These are phyloP conservation scores for Trididemnum miniatum DNA, from an alignment of 23 tunicate species.

Conservation along the genomic window DNA sequence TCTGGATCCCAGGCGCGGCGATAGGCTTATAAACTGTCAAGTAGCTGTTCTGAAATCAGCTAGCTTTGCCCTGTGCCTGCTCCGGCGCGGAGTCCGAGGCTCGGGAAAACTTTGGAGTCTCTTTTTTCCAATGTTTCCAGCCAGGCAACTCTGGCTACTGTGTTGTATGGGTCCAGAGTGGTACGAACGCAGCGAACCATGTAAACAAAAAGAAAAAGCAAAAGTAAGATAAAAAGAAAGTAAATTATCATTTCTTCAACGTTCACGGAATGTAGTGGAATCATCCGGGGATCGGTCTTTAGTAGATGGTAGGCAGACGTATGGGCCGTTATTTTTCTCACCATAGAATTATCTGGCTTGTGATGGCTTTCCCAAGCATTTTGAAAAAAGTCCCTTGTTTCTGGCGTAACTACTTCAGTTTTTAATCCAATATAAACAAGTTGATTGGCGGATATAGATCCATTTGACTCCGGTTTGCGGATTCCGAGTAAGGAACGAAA, in stretches of 20 bases:
- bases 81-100: background rate
- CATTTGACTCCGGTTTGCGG: too few relatives aligned
- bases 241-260: slow-evolving; percentile 78
- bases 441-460: too few relatives aligned
- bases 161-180: slow-evolving; percentile 90
- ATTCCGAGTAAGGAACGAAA: too few relatives aligned
- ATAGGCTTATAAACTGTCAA: too few relatives aligned
- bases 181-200: slow-evolving; percentile 82
- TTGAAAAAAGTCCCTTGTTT: background rate
- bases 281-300: background rate
- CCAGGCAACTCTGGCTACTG: slow-evolving; percentile 92
- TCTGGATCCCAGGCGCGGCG: too few relatives aligned
- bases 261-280: background rate
- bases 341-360: background rate
- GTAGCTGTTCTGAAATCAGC: background rate
- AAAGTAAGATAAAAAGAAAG: slow-evolving; percentile 46
- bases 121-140: slow-evolving; percentile 65
- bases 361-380: background rate
- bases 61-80: background rate
- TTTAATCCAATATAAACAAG: too few relatives aligned
- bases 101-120: slow-evolving; percentile 20
- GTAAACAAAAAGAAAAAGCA: slow-evolving; percentile 60
- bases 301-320: background rate
- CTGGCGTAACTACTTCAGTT: background rate
- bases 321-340: background rate